These are phyloP conservation scores for Scolopax rusticola DNA, from an alignment of 2,797 vertebrate species.

Conservation along the genomic window DNA sequence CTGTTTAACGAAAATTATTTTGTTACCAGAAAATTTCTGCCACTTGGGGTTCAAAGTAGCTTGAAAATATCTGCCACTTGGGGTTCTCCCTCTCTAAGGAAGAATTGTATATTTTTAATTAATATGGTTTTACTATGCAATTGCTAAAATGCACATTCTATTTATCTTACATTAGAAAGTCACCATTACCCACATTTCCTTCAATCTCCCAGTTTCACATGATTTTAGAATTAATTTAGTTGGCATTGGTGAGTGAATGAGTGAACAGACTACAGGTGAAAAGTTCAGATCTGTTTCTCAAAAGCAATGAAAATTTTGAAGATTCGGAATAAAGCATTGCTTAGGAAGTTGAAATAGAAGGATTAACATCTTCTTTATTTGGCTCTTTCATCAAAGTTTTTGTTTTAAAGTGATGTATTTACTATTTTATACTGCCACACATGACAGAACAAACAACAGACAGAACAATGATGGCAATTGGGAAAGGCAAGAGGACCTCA, in stretches of 20 bases:
- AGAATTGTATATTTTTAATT: background rate
- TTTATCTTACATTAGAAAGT: background rate
- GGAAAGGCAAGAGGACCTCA: background rate
- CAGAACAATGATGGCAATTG: background rate
- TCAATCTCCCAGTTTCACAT: background rate
- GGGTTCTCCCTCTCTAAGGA: background rate
- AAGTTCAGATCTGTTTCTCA: background rate
- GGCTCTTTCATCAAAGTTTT: background rate
- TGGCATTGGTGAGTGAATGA: background rate
- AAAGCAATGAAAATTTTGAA: background rate
- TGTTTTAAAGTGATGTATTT: background rate
- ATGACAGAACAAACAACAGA: background rate
- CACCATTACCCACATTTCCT: background rate
- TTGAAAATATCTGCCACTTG: background rate
- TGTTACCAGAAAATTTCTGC: background rate
- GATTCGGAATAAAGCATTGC: background rate
- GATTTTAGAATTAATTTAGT: background rate
- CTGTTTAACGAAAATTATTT: background rate
- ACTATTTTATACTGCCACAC: background rate
- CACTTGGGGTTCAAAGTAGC: background rate
- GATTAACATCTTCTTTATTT: background rate
- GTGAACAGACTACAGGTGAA: background rate
- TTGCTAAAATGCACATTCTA: background rate
- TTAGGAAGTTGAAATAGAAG: background rate
- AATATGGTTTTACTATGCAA: background rate